These are phyloP conservation scores for Glyphotaelius pellucidus DNA, from an alignment of 2,888 invertebrate genomes.

Conservation along the genomic window DNA sequence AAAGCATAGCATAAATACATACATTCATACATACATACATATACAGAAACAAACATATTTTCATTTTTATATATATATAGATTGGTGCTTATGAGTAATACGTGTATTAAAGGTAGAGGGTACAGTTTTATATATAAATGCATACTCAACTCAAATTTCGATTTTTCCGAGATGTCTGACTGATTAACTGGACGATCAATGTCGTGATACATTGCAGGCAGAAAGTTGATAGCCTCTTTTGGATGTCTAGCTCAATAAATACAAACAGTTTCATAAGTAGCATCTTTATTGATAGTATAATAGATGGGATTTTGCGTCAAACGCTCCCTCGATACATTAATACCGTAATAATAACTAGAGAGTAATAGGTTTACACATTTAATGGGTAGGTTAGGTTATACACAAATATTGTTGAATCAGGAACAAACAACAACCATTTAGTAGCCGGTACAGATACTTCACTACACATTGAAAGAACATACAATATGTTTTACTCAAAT, in stretches of 20 bases:
- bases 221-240: too few species aligned
- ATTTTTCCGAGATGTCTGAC: too few species aligned
- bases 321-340: conserved; percentile 54
- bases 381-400: conserved; percentile 54
- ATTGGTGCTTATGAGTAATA: too few species aligned
- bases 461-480: conserved; percentile 48
- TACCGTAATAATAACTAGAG: conserved; percentile 59
- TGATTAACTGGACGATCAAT: too few species aligned
- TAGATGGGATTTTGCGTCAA: conserved; percentile 47
- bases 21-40: too few species aligned
- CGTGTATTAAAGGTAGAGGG: too few species aligned
- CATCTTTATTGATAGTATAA: conserved; percentile 65
- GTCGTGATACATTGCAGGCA: too few species aligned
- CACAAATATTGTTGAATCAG: conserved; percentile 46
- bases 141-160: too few species aligned
- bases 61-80: too few species aligned
- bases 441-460: neutral
- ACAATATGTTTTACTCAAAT: neutral
- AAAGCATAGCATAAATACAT: too few species aligned
- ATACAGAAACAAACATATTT: too few species aligned
- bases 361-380: conserved; percentile 63
- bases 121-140: too few species aligned
- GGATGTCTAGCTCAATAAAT: neutral
- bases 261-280: conserved; percentile 40
- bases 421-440: conserved; percentile 28